These are phyloP conservation scores for Austrofundulus limnaeus DNA, from an alignment of 2,113 vertebrate species.

Conservation along the genomic window DNA sequence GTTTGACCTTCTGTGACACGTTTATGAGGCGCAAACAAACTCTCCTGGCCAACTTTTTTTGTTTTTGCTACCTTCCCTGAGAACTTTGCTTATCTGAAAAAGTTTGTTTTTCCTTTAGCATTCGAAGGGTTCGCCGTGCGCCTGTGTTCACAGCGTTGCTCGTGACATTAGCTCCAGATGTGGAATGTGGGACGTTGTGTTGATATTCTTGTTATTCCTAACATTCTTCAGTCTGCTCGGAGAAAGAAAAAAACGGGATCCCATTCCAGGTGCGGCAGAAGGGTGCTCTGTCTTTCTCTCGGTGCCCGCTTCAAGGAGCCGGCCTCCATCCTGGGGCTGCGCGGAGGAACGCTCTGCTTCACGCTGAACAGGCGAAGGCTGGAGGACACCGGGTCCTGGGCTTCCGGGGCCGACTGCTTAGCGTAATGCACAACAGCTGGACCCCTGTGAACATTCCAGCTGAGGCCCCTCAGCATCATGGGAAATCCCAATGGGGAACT, in stretches of 20 bases:
- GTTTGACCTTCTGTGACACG: conserved; percentile 61
- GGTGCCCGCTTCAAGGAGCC: conserved; percentile 31
- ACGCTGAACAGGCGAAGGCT: conserved; percentile 60
- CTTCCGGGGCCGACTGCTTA: conserved; percentile 71
- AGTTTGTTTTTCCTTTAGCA: conserved; percentile 45
- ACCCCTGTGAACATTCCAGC: conserved; percentile 81
- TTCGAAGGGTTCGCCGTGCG: conserved; percentile 21
- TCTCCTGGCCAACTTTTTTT: conserved; percentile 24
- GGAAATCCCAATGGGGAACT: conserved; percentile 76
- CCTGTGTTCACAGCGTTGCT: conserved; percentile 48
- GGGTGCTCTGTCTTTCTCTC: background rate
- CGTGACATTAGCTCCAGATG: conserved; percentile 76
- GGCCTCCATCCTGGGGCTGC: conserved; percentile 49
- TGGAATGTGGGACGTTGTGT: conserved; percentile 74
- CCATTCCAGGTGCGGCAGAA: conserved; percentile 71
- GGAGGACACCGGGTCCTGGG: conserved; percentile 63
- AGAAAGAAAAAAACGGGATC: conserved; percentile 62
- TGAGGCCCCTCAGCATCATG: conserved; percentile 76
- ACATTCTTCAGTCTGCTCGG: conserved; percentile 67
- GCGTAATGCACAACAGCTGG: conserved; percentile 79
- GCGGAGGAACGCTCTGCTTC: conserved; percentile 62
- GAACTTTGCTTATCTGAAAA: conserved; percentile 35
- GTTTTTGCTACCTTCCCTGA: conserved; percentile 44
- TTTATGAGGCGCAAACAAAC: conserved; percentile 55
- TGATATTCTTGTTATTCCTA: conserved; percentile 76